phyloP scores from a whole-genome alignment of 2,888 invertebrate species.

The Cerastoderma edule region DNA sequence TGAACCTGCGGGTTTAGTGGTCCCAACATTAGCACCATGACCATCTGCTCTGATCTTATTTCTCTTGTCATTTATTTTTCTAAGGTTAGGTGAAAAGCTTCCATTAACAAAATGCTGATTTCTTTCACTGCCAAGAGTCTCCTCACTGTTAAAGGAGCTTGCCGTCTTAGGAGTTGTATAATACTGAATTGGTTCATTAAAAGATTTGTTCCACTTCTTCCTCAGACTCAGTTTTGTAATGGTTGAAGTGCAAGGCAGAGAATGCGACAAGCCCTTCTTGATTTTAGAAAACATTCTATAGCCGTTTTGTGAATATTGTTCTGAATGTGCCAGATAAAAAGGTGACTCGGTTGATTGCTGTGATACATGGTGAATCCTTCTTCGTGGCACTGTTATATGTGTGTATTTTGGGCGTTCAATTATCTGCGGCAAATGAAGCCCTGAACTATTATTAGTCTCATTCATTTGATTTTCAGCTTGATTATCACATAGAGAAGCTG shows the following conservation, averaged over 20 bases:
- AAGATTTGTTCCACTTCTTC: conserved; percentile 44
- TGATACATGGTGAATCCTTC: conserved; percentile 39
- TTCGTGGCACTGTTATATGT: conserved; percentile 52
- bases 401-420: conserved; percentile 44
- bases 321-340: conserved; percentile 7
- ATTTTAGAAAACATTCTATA: background rate
- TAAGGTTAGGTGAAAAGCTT: background rate
- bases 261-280: conserved; percentile 38
- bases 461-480: background rate
- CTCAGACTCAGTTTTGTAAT: conserved; percentile 22
- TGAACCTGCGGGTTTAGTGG: background rate
- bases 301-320: too few relatives aligned
- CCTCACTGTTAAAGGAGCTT: conserved; percentile 15
- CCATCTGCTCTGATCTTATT: background rate
- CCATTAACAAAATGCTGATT: background rate
- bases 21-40: conserved; percentile 6
- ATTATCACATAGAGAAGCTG: background rate
- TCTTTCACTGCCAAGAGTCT: background rate
- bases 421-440: background rate
- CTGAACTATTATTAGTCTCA: background rate
- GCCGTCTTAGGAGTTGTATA: conserved; percentile 25
- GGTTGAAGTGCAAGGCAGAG: conserved; percentile 31
- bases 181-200: conserved; percentile 41
- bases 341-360: conserved; percentile 56
- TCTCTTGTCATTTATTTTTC: background rate